These are phyloP conservation scores for Spea multiplicata DNA, from an alignment of 2,113 vertebrate species.

Conservation along the genomic window DNA sequence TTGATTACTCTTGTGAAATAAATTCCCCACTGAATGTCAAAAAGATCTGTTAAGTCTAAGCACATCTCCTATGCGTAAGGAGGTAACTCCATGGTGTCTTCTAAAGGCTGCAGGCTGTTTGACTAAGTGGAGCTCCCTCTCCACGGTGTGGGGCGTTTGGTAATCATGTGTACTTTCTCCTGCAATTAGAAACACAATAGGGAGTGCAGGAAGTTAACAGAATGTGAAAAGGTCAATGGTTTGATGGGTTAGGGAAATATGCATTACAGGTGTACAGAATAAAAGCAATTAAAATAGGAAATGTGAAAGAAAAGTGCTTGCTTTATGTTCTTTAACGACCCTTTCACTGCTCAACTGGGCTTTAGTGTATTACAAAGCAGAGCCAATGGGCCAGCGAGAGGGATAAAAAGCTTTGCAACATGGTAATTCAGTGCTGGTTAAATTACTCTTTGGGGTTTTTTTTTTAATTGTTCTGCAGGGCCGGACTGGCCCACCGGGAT, in stretches of 20 bases:
- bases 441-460: too few relatives aligned
- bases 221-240: constrained; percentile 13
- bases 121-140: neutral
- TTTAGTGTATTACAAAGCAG: neutral
- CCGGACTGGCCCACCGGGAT: too few relatives aligned
- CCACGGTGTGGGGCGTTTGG: constrained; percentile 24
- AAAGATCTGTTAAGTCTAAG: too few relatives aligned
- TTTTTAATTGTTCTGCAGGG: too few relatives aligned
- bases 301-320: neutral
- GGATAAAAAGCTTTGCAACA: neutral
- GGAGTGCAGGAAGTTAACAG: constrained; percentile 17
- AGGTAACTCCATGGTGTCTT: neutral
- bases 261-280: constrained; percentile 14
- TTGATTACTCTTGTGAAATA: too few relatives aligned
- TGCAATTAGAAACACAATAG: constrained; percentile 40
- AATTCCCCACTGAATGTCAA: too few relatives aligned
- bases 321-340: neutral
- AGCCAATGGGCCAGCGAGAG: neutral
- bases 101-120: constrained; percentile 9
- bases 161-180: constrained; percentile 30
- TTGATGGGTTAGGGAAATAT: neutral
- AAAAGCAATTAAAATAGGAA: neutral
- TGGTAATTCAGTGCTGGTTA: neutral
- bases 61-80: too few relatives aligned
- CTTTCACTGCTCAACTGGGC: neutral